Base-by-base conservation (phyloP, 2,797 vertebrate genomes). In the Leptodactylus fallax region DNA sequence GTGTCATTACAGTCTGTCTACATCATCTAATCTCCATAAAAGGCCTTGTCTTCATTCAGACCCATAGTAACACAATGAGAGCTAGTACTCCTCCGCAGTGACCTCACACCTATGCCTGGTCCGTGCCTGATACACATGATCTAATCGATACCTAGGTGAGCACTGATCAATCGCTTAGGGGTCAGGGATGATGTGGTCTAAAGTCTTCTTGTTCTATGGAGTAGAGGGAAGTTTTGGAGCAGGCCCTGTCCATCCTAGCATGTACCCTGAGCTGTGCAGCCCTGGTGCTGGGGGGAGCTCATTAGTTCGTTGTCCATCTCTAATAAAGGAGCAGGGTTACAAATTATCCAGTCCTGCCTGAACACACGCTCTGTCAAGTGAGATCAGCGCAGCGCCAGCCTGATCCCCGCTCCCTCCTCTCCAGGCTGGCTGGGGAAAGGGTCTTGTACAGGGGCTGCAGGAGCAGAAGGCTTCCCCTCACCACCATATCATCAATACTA, bases 301-400 rank as follows among this genome's bases (percentile, higher is more conserved):
- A 97, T 98, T 98, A 97, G 96, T 96, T 97, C 95, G 92, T 93
- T 96, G 96, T 96, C 96, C 94, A 90, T 93, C 92, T 94, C 95
- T 97, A 97, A 98, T 97, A 97, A 96, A 96, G 94, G 95, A 96
- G 94, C 95, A 96, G 95, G 96, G 95, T 95, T 93, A 92, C 95
- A 96, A 96, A 96, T 97, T 94, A 96, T 93, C 93, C 95, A 96
- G 95, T 96, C 95, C 95, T 95, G 94, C 95, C 91, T 94, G 93
- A 95, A 95, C 95, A 96, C 96, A 96, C 95, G 95, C 95, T 94
- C 95, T 97, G 97, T 97, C 97, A 97, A 93, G 93, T 96, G 91
- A 96, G 95, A 97, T 97, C 97, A 97, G 91, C 90, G 90, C 86
- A 89, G 90, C 88, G 91, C 88, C 90, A 94, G 89, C 90, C 92